Base-by-base conservation (phyloP, 2,797 vertebrate species). In the Leontocebus nigricollis region DNA sequence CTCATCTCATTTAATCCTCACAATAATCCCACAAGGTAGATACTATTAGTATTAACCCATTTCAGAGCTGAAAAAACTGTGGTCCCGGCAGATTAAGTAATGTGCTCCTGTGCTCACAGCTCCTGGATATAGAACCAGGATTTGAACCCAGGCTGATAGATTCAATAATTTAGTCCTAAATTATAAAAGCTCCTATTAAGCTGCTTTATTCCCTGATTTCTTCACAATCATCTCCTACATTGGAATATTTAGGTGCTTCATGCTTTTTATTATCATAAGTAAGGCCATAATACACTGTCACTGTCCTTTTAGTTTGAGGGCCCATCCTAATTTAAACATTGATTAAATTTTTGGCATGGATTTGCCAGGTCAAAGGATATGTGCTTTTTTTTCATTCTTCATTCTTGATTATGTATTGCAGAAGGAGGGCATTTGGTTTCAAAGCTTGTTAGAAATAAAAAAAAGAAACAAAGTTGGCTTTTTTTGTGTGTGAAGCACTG, bases 381-480 rank as follows among this genome's bases (percentile, higher is more conserved):
- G 1, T 14, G 41, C 44, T n/a, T 72, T 39, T 75, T 44, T 57
- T 48, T 11, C 20, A 64, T n/a, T 76, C 73, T 88, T 75, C 55
- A 61, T 50, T 96, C 93, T 95, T 79, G 12, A 52, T 85, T 86
- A 44, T 72, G 1, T 70, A 59, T 26, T 44, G n/a, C 57, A 77
- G 91, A 94, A 75, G 50, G 67, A 76, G 26, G 30, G 27, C 6
- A 64, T 44, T 84, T 96, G 73, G 48, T 93, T 95, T 59, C 93
- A 94, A 95, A 91, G 26, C 39, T 55, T 72, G 36, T 70, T 80
- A 84, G 41, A 96, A 59, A 93, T 39, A 61, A 7, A 48, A 89
- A 96, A 96, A 88, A 80, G 27, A 79, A 89, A 95, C 46, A 79
- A 85, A 83, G 67, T n/a, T 83, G 83, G 91, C 79, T 93, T n/a